Evolutionary conservation across 2,888 invertebrate species (phyloP).

Genomic region (Rotaria sp.): DNA sequence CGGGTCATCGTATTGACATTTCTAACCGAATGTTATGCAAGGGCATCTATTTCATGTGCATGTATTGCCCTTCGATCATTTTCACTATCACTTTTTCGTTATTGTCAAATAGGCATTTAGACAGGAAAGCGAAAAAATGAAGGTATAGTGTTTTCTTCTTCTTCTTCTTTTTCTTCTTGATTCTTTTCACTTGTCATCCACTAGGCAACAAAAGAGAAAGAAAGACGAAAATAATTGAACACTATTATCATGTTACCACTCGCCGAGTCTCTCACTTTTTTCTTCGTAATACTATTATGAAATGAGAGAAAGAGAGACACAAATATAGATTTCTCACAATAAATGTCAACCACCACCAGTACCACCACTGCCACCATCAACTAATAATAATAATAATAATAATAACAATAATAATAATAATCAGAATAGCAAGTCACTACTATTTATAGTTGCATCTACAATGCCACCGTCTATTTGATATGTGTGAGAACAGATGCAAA

Average conservation of each 20-base stretch:
- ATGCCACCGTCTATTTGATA: neutral
- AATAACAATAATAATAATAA: neutral
- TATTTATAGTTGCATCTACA: neutral
- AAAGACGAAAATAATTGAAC: slow-evolving; percentile 1
- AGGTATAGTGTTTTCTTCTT: neutral
- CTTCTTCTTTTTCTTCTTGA: neutral
- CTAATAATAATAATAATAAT: no score
- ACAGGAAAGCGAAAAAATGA: neutral
- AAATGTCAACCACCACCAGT: neutral
- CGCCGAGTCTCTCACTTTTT: neutral
- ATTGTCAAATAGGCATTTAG: neutral
- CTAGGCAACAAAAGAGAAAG: slow-evolving; percentile 1
- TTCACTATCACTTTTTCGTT: slow-evolving; percentile 3
- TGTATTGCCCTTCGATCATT: neutral
- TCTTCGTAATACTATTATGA: neutral
- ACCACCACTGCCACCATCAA: no score
- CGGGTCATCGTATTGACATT: slow-evolving; percentile 17
- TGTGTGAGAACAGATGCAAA: neutral
- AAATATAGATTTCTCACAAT: neutral
- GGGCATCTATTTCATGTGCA: neutral
- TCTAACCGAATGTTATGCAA: slow-evolving; percentile 16
- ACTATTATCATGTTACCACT: neutral
- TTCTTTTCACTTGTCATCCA: neutral
- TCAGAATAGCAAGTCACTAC: neutral
- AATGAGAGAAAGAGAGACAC: neutral